Conservation (phyloP, 2,797 vertebrate genomes). For the Characodon lateralis region DNA sequence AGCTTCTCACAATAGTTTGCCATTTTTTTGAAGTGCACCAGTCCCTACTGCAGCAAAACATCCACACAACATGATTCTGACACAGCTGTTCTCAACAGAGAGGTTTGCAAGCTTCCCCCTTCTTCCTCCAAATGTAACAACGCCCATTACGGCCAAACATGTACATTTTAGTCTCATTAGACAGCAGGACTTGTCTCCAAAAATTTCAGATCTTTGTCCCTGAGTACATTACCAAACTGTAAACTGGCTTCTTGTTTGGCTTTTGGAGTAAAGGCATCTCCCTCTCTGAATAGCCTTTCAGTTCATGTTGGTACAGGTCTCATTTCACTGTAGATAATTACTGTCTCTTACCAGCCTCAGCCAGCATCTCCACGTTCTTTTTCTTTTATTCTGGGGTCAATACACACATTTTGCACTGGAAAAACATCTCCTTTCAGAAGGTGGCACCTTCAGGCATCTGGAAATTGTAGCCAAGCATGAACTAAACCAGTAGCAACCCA, state of each 20-base stretch:
- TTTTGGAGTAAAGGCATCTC: not conserved
- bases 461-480: too few relatives aligned
- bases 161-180: not conserved
- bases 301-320: not conserved
- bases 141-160: not conserved
- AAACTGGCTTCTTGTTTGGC: not conserved
- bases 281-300: not conserved
- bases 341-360: not conserved
- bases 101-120: not conserved
- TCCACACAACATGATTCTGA: not conserved
- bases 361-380: not conserved
- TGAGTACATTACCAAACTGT: not conserved
- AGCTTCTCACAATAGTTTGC: not conserved
- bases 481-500: too few relatives aligned
- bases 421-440: too few relatives aligned
- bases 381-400: not conserved
- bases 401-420: too few relatives aligned
- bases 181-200: not conserved
- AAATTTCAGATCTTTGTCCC: not conserved
- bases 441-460: too few relatives aligned
- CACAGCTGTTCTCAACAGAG: not conserved
- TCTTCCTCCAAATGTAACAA: slow-evolving; percentile 1
- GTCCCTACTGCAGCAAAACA: not conserved
- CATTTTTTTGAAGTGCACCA: not conserved
- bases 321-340: not conserved